A percentile compares a stretch with the other conserved stretches of the same genome.
These are phyloP conservation scores for Drosophila monieri DNA, from an alignment of 2,888 invertebrate species.

Conservation along the genomic window DNA sequence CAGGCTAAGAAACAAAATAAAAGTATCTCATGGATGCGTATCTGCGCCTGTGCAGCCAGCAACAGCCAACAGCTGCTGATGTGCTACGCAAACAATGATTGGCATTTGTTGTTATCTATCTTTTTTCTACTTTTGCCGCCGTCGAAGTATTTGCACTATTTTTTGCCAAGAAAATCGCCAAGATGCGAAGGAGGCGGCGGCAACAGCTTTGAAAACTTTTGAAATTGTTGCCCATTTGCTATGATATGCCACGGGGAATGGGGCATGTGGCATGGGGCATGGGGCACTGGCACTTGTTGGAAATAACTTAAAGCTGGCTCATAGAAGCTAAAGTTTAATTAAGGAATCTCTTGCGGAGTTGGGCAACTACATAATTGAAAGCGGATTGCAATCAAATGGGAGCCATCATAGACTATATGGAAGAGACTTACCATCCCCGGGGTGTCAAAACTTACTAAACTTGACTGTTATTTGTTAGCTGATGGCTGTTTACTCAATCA, in stretches of 20 bases:
- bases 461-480: not conserved
- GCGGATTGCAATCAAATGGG: constrained; percentile 8
- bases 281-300: constrained; percentile 13
- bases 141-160: constrained; percentile 70
- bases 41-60: constrained; percentile 38
- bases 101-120: constrained; percentile 72
- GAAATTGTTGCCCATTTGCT: constrained; percentile 66
- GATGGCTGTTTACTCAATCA: constrained; percentile 1
- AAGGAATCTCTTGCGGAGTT: constrained; percentile 56
- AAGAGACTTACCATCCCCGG: constrained; percentile 21
- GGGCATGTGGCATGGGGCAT: not conserved
- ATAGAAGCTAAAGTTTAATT: constrained; percentile 65
- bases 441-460: constrained; percentile 6
- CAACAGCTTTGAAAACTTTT: constrained; percentile 60
- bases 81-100: constrained; percentile 78
- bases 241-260: constrained; percentile 42
- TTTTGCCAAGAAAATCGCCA: constrained; percentile 54
- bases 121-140: constrained; percentile 32
- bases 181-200: constrained; percentile 45
- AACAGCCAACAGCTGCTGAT: constrained; percentile 68
- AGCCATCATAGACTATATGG: not conserved
- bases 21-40: constrained; percentile 69
- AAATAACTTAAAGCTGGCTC: constrained; percentile 57
- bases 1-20: constrained; percentile 44
- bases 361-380: constrained; percentile 19